Evolutionary conservation across 1,140 invertebrate species (phyloP), one percentile per base, ranked within the genome.

Genomic region (Amphibalanus amphitrite): DNA sequence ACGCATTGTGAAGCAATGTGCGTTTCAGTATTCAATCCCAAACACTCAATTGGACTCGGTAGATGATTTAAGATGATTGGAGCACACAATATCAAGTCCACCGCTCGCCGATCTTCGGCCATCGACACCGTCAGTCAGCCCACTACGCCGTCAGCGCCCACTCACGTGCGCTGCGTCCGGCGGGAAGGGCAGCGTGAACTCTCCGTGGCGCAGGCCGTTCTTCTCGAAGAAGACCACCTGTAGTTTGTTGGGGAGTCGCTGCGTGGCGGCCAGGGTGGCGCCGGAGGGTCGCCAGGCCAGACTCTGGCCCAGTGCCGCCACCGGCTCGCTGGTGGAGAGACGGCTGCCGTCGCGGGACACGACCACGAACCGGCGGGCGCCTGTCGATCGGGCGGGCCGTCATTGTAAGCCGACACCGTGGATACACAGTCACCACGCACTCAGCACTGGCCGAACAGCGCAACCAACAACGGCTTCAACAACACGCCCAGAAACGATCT

Each of bases 221-320:
- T 92, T 94, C 77, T 97, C 94, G 82, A 94, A 93, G 74, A 95
- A 88, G 17, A 87, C 82, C 40, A 95, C 82, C n/a, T 88, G 82
- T 77, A 89, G 87, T 77, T 89, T 89, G 70, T 87, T 85, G 17
- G 82, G 77, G 0, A 85, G 76, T 73, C 81, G 81, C 75, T 90
- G 88, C 1, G 87, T 85, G 20, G 86, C 82, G 0, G 90, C 87
- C 71, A 95, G 90, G 69, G 93, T 80, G 75, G 86, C 89, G 67
- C 90, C 91, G 72, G 85, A 85, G 4, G 91, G 90, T 76, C 86
- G 87, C 92, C 92, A 95, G 23, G 84, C 80, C 0, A 95, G 77
- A 20, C 84, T 80, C 67, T 85, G 78, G 75, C 90, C 87, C 28
- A 93, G 79, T 71, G 88, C 87, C 77, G 83, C 80, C 67, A 87